Evolutionary conservation across 2,888 invertebrate genomes (phyloP), one percentile per base, ranked within the genome.

Genomic region (Drosophila tripunctata): DNA sequence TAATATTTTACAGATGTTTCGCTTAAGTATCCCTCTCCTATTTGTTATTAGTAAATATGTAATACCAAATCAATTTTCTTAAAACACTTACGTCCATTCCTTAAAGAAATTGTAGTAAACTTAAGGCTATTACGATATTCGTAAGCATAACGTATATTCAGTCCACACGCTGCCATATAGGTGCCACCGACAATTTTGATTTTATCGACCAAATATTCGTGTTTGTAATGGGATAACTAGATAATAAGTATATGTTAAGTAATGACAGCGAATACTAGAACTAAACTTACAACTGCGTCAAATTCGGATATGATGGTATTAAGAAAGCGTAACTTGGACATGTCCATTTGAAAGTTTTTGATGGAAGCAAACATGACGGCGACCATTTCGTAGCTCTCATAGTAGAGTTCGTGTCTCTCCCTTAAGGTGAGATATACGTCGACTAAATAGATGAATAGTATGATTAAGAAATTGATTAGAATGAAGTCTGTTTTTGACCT

Each of bases 161-260:
- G 92, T 0, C 99, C 99, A 88, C 97, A 96, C 0, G 98, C 98
- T 1, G 98, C 98, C 98, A 99, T 98, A 88, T 98, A 99, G 0
- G 98, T 98, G 93, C 96, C 97, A 56, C 97, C 97, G 17, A 98
- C 97, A 52, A 98, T 95, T 92, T 99, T 99, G 21, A 99, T 99
- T 92, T 99, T 99, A 90, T 99, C 99, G 3, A 99, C 95, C 83
- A 94, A 93, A 48, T 93, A 92, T 48, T 94, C 92, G 0, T 92
- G 87, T 3, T 70, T 87, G 30, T 93, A 93, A 2, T 92, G 91
- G 17, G 94, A 93, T 10, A 97, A 92, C 54, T 97, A 90, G 0
- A 8, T 2, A 30, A 5, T n/a, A 8, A 17, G 4, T 2, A n/a
- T n/a, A n/a, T n/a, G n/a, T n/a, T n/a, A n/a, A n/a, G n/a, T 14